Conservation (phyloP, 2,888 invertebrate species). For the Protonemura montana region DNA sequence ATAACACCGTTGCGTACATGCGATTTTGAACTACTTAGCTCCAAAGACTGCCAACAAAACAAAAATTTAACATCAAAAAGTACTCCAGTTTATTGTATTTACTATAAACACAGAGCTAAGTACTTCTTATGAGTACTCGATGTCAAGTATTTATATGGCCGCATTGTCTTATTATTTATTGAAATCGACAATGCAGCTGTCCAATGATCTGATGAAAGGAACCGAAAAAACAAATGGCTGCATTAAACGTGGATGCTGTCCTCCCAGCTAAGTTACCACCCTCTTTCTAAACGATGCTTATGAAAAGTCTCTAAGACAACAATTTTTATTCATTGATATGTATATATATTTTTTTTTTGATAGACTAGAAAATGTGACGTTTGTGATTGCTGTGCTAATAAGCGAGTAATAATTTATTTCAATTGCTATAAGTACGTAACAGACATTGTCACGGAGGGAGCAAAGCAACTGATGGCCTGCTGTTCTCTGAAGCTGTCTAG, state of each 20-base stretch:
- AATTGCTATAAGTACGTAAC: background rate
- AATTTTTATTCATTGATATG: background rate
- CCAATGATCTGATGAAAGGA: background rate
- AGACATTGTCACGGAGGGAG: background rate
- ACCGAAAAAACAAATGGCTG: background rate
- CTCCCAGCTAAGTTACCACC: background rate
- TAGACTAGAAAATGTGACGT: background rate
- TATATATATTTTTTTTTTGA: background rate
- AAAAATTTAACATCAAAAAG: background rate
- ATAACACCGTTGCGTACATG: background rate
- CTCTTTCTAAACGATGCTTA: background rate
- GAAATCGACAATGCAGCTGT: background rate
- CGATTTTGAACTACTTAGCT: background rate
- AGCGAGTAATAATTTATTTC: background rate
- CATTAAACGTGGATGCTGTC: background rate
- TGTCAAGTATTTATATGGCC: background rate
- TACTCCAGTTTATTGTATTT: background rate
- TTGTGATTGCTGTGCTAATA: constrained; percentile 12
- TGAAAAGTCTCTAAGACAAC: background rate
- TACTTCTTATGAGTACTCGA: background rate
- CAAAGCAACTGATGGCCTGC: background rate
- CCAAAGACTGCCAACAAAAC: background rate
- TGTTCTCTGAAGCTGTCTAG: background rate
- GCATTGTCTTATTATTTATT: background rate
- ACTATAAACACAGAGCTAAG: background rate